A percentile compares a stretch with the other conserved stretches of the same genome.
These are phyloP conservation scores for Montipora capricornis DNA, from an alignment of 64 coral and sea anemone genomes.

Conservation along the genomic window DNA sequence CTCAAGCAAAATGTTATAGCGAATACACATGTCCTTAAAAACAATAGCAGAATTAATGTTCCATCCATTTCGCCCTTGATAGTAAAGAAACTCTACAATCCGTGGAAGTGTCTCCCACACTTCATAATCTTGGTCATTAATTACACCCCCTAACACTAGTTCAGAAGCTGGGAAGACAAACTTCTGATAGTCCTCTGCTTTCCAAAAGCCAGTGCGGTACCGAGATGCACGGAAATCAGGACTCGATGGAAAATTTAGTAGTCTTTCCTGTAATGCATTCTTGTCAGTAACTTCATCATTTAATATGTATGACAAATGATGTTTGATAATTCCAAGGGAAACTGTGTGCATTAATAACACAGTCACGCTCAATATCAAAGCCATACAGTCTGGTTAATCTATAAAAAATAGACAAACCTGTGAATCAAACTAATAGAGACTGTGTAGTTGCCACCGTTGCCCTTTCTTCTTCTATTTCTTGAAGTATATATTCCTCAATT, in stretches of 20 bases:
- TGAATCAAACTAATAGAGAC: constrained; percentile 57
- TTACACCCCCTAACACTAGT: constrained; percentile 44
- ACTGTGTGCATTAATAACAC: constrained; percentile 66
- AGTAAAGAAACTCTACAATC: neutral
- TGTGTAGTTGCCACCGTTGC: constrained; percentile 32
- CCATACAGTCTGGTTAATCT: constrained; percentile 60
- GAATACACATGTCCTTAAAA: too few species aligned
- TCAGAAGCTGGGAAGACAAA: constrained; percentile 66
- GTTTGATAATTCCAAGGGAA: constrained; percentile 60
- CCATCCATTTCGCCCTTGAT: too few species aligned
- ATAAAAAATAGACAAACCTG: constrained; percentile 49
- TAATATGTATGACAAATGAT: constrained; percentile 47
- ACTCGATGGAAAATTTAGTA: constrained; percentile 54
- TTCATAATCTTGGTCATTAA: constrained; percentile 41
- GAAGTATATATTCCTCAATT: constrained; percentile 50
- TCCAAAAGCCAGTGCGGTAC: constrained; percentile 53
- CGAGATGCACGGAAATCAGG: constrained; percentile 58
- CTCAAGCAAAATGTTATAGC: neutral
- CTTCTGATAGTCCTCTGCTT: constrained; percentile 64
- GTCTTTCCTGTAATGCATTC: constrained; percentile 38
- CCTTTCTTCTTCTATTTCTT: constrained; percentile 60
- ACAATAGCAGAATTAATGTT: too few species aligned
- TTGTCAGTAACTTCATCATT: constrained; percentile 32
- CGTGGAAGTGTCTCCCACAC: constrained; percentile 14
- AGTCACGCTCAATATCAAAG: constrained; percentile 65